Evolutionary conservation across 2,888 invertebrate species (phyloP).

Genomic region (Meteorus cinctellus): DNA sequence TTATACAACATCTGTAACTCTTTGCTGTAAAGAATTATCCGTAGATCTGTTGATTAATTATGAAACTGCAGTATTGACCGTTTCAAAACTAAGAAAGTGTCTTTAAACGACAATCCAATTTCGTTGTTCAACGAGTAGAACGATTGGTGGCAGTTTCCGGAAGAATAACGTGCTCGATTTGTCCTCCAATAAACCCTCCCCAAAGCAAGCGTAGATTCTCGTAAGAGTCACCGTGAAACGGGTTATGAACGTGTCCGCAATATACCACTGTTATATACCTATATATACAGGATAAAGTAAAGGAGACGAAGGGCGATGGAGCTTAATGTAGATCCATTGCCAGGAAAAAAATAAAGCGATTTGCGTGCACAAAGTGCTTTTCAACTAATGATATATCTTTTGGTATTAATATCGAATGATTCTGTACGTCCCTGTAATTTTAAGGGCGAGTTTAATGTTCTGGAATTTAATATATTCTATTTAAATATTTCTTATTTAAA

Average conservation of each 20-base stretch:
- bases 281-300: constrained; percentile 2
- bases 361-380: not conserved
- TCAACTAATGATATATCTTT: not conserved
- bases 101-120: constrained; percentile 30
- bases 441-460: not conserved
- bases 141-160: constrained; percentile 11
- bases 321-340: constrained; percentile 48
- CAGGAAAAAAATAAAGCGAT: not conserved
- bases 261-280: constrained; percentile 31
- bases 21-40: not conserved
- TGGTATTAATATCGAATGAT: not conserved
- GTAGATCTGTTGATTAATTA: constrained; percentile 9
- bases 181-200: not conserved
- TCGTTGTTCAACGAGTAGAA: constrained; percentile 29
- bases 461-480: too few species aligned
- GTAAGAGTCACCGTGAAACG: constrained; percentile 42
- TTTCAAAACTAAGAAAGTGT: not conserved
- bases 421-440: not conserved
- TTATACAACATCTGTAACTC: too few species aligned
- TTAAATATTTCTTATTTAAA: too few species aligned
- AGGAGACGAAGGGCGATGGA: constrained; percentile 22
- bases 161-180: constrained; percentile 32
- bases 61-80: not conserved
- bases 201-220: constrained; percentile 43
- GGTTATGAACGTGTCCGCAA: constrained; percentile 47